phyloP scores from a whole-genome alignment of 2,113 vertebrate species.

The Myrmophylax atrothorax region DNA sequence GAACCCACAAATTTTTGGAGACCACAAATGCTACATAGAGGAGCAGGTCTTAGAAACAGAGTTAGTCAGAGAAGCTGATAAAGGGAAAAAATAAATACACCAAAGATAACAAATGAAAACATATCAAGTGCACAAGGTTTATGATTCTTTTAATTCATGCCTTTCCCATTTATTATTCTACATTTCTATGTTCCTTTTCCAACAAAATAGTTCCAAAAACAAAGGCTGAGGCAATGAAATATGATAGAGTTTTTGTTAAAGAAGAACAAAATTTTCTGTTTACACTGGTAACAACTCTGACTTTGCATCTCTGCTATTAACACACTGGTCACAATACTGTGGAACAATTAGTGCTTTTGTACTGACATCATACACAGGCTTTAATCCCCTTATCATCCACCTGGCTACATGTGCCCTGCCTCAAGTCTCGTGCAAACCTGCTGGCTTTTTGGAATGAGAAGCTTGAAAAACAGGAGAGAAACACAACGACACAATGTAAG shows the following conservation, averaged over 20 bases:
- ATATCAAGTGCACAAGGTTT: not conserved
- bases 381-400: not conserved
- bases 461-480: not conserved
- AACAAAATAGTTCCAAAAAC: not conserved
- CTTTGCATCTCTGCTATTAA: not conserved
- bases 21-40: not conserved
- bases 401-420: not conserved
- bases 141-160: not conserved
- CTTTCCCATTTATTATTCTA: not conserved
- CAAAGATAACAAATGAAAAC: not conserved
- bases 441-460: not conserved
- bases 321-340: not conserved
- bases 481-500: rapidly evolving
- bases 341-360: not conserved
- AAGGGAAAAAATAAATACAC: not conserved
- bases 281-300: not conserved
- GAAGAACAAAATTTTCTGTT: not conserved
- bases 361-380: not conserved
- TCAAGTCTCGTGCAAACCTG: not conserved
- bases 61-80: not conserved
- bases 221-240: not conserved
- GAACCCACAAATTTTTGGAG: not conserved
- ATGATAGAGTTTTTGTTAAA: not conserved
- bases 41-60: not conserved
- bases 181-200: not conserved